Percentiles rank a stretch among this genome's conserved stretches.
phyloP scores from a whole-genome alignment of 1,140 invertebrate genomes.

The Neodiprion virginianus region DNA sequence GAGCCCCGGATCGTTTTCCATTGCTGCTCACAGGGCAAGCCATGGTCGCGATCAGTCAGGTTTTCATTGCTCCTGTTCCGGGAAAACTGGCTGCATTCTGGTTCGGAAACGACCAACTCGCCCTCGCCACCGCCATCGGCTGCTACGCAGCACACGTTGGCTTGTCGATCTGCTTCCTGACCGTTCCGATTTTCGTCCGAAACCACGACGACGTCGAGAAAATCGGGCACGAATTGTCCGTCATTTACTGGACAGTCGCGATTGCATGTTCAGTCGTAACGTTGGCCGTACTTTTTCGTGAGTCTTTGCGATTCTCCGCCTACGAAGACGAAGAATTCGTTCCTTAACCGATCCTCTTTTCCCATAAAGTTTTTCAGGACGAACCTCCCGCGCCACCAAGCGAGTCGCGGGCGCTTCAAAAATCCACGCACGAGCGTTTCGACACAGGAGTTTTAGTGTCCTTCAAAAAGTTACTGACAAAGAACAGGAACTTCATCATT shows the following conservation, averaged over 20 bases:
- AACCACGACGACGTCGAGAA: slow-evolving; percentile 48
- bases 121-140: slow-evolving; percentile 75
- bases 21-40: slow-evolving; percentile 72
- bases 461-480: slow-evolving; percentile 57
- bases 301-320: too few relatives aligned
- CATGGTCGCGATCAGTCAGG: slow-evolving; percentile 67
- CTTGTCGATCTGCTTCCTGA: slow-evolving; percentile 46
- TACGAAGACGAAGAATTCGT: too few relatives aligned
- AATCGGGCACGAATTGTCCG: slow-evolving; percentile 48
- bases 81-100: slow-evolving; percentile 73
- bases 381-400: slow-evolving; percentile 66
- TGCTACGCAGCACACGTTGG: slow-evolving; percentile 81
- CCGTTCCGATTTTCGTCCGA: slow-evolving; percentile 51
- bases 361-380: slow-evolving; percentile 63
- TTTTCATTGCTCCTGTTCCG: slow-evolving; percentile 74
- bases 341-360: too few relatives aligned
- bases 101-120: slow-evolving; percentile 73
- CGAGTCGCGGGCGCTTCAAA: slow-evolving; percentile 34
- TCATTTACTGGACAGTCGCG: slow-evolving; percentile 58
- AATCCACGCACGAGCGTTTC: slow-evolving; percentile 23
- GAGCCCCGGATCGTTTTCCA: slow-evolving; percentile 63
- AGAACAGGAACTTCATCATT: slow-evolving; percentile 62
- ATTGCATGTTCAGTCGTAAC: too few relatives aligned
- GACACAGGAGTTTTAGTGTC: slow-evolving; percentile 26
- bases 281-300: too few relatives aligned